These are phyloP conservation scores for Danionella cerebrum DNA, from an alignment of 2,113 vertebrate genomes.

Conservation along the genomic window DNA sequence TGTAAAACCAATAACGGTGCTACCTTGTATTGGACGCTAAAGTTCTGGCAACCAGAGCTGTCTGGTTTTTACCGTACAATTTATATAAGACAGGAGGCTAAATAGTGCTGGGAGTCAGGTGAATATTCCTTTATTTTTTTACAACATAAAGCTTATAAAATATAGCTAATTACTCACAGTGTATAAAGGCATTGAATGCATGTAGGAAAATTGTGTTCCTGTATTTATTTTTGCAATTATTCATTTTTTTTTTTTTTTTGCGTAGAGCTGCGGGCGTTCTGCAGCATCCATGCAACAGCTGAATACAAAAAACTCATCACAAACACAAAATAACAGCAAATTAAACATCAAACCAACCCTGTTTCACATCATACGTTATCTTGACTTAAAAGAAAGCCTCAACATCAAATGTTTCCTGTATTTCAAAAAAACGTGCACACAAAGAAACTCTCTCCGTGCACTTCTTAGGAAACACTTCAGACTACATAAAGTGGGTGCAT, in stretches of 20 bases:
- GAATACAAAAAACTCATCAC: neutral
- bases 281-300: constrained; percentile 21
- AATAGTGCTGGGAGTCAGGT: constrained; percentile 36
- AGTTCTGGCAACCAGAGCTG: too few relatives aligned
- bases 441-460: too few relatives aligned
- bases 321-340: neutral
- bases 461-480: too few relatives aligned
- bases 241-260: constrained; percentile 53
- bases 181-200: constrained; percentile 72
- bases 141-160: constrained; percentile 84
- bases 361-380: neutral
- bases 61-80: too few relatives aligned
- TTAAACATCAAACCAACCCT: neutral
- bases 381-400: neutral
- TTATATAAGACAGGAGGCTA: neutral
- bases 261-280: constrained; percentile 59
- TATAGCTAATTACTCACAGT: constrained; percentile 80
- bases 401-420: neutral
- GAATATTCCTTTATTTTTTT: constrained; percentile 63
- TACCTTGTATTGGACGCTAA: too few relatives aligned
- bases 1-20: too few relatives aligned
- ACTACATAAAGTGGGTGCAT: too few relatives aligned
- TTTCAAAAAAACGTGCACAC: neutral
- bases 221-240: too few relatives aligned
- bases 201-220: constrained; percentile 24